Base-by-base conservation (phyloP, 1,140 invertebrate genomes). In the Panulirus ornatus region DNA sequence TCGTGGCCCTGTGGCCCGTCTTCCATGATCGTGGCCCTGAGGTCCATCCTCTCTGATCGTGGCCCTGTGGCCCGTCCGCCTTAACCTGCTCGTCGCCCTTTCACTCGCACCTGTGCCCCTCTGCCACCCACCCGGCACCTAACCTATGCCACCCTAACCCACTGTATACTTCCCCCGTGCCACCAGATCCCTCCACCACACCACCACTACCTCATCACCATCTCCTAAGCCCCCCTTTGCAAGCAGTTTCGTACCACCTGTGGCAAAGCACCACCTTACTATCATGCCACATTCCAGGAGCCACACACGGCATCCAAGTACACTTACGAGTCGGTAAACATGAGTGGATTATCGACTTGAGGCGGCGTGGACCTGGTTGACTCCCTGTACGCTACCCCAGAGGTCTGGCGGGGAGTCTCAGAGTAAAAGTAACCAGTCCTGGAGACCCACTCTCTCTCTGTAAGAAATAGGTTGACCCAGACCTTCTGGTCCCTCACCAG, bases 401-500 rank as follows among this genome's bases (percentile, higher is more conserved):
- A 8, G n/a, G 14, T 30, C n/a, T 30, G 11, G 16, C 51, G 51
- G 11, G 51, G 30, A 73, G 71, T 75, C 36, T 40, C 16, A 36
- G 22, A 75, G 71, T 75, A 75, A 75, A 75, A 75, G 71, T 75
- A 75, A 42, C 36, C 22, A n/a, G 36, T 40, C 16, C 6, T 40
- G 1, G 36, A 75, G 71, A 42, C 36, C 71, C 36, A 75, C 75
- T 78, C 42, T 78, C 75, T 78, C 75, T 78, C 42, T 2, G 75
- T 47, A 78, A 78, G 75, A 78, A 78, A 78, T 78, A 78, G 75
- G 42, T 78, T 78, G 75, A 78, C 75, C 75, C 75, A 42, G 75
- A 78, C 75, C 75, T 78, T 78, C 75, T 47, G 42, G 75, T 75
- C 16, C 71, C 71, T 40, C 71, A 75, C 27, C 71, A 19, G 14